Percentiles rank a stretch among this genome's conserved stretches.
These are phyloP conservation scores for Microctenopoma lineatum DNA, from an alignment of 2,797 vertebrate genomes.

Conservation along the genomic window DNA sequence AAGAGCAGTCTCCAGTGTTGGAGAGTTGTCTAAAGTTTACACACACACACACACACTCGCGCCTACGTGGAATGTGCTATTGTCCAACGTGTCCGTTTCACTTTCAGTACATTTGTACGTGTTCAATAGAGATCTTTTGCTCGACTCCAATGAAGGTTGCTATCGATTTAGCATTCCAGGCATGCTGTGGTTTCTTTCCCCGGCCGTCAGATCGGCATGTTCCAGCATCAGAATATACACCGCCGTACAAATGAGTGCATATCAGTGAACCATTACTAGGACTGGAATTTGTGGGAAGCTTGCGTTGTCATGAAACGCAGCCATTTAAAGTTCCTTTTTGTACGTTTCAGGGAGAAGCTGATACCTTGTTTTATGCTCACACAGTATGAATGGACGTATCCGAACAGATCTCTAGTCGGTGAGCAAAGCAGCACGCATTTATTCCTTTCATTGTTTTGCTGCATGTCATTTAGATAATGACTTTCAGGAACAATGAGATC, in stretches of 20 bases:
- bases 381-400: slow-evolving; percentile 1
- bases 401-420: slow-evolving; percentile 1
- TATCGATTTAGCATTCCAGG: slow-evolving; percentile 76
- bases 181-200: slow-evolving; percentile 65
- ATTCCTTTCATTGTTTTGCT: slow-evolving; percentile 43
- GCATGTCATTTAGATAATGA: slow-evolving; percentile 26
- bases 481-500: slow-evolving; percentile 48
- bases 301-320: neutral
- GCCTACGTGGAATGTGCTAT: slow-evolving; percentile 39
- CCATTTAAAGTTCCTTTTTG: neutral
- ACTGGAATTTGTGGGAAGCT: slow-evolving; percentile 38
- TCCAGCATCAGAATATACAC: slow-evolving; percentile 62
- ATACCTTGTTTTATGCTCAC: neutral
- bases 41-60: slow-evolving; percentile 33
- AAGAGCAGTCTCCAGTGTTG: slow-evolving; percentile 72
- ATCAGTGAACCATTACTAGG: slow-evolving; percentile 34
- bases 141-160: slow-evolving; percentile 67
- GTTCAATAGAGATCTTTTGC: slow-evolving; percentile 61
- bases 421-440: slow-evolving; percentile 14
- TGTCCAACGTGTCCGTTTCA: slow-evolving; percentile 70
- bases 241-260: slow-evolving; percentile 56
- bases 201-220: slow-evolving; percentile 39
- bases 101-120: slow-evolving; percentile 67
- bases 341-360: slow-evolving; percentile 15
- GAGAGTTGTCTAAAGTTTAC: slow-evolving; percentile 73